Conservation (phyloP, 2,797 vertebrate genomes). For the Clarias platycephalus region DNA sequence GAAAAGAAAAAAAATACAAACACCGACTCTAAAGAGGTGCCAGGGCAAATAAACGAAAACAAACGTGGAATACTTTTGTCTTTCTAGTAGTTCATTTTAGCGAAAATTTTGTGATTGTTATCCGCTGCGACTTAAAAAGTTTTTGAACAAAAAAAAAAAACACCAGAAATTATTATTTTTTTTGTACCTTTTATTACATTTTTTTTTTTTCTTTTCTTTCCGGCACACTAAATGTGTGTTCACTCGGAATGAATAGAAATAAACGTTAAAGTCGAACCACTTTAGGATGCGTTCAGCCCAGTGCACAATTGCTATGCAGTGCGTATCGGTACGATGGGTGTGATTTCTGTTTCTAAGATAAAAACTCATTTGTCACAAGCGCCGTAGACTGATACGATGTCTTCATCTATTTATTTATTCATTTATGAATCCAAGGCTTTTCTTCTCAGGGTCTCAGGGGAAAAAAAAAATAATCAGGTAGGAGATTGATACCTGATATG, state of each 20-base stretch:
- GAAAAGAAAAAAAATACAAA: constrained; percentile 36
- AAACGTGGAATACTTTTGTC: constrained; percentile 1
- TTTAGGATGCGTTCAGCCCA: background rate
- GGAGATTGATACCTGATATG: constrained; percentile 72
- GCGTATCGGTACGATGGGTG: constrained; percentile 20
- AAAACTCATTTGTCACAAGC: constrained; percentile 62
- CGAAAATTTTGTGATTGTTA: background rate
- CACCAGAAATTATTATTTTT: too few species aligned
- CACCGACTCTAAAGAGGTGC: constrained; percentile 55
- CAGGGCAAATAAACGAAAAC: background rate
- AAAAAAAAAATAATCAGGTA: constrained; percentile 45
- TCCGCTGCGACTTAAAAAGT: background rate
- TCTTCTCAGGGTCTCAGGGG: constrained; percentile 60
- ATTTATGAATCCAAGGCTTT: constrained; percentile 64
- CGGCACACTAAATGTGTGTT: background rate
- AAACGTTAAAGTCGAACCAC: background rate
- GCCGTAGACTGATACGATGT: constrained; percentile 52
- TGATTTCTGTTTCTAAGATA: constrained; percentile 44
- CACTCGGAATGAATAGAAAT: constrained; percentile 12
- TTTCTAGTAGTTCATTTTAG: background rate
- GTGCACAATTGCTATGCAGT: constrained; percentile 10
- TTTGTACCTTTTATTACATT: background rate
- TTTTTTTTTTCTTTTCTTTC: background rate
- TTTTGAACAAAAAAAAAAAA: background rate
- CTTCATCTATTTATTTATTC: constrained; percentile 66